phyloP scores from a whole-genome alignment of 2,888 invertebrate species.

The Notodromas monacha region DNA sequence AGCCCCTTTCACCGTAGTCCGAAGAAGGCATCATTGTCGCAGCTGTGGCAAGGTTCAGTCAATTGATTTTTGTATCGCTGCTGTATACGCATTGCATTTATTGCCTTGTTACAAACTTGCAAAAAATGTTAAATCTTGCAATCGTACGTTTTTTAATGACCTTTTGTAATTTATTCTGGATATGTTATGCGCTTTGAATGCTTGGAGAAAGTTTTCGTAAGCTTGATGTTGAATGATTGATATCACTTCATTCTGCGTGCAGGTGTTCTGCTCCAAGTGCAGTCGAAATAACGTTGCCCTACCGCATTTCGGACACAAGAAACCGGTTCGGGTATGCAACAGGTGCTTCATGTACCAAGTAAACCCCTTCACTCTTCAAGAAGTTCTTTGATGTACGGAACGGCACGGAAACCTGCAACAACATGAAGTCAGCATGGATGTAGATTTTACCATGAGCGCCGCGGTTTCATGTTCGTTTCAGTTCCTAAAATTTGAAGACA shows the following conservation, averaged over 20 bases:
- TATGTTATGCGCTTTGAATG: too few species aligned
- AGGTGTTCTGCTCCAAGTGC: constrained; percentile 77
- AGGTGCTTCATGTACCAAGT: constrained; percentile 26
- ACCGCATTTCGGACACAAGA: constrained; percentile 62
- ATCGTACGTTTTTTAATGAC: background rate
- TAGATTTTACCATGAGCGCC: too few species aligned
- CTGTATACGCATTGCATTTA: background rate
- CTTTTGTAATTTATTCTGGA: constrained; percentile 7
- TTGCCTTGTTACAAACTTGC: background rate
- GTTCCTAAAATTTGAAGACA: too few species aligned
- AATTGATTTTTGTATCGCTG: background rate
- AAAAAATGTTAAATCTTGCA: background rate
- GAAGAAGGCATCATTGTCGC: constrained; percentile 78
- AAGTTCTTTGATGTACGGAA: constrained; percentile 1
- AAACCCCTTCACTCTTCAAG: background rate
- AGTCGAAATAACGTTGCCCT: constrained; percentile 69
- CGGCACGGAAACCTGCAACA: too few species aligned
- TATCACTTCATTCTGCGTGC: too few species aligned
- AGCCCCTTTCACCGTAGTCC: constrained; percentile 67
- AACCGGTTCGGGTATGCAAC: constrained; percentile 76
- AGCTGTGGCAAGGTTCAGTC: constrained; percentile 41
- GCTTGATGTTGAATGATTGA: too few species aligned
- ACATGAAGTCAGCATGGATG: too few species aligned
- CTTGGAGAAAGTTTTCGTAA: constrained; percentile 11
- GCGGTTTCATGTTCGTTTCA: too few species aligned